These are phyloP conservation scores for Leguminivora glycinivorella DNA, from an alignment of 1,140 invertebrate species.

Conservation along the genomic window DNA sequence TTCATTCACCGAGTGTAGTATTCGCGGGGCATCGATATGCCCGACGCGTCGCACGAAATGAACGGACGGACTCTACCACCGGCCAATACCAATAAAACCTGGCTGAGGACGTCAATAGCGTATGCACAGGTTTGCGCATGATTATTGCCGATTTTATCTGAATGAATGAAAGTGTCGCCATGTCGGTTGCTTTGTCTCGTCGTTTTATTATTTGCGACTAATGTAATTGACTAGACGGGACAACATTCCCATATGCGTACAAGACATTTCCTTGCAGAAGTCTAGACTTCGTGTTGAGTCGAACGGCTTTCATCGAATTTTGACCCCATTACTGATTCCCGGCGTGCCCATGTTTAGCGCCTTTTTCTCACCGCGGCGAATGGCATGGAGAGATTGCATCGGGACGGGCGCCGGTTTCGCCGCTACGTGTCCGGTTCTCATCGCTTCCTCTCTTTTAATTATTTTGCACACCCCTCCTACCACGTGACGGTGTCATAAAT, in stretches of 20 bases:
- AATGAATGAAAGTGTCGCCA: slow-evolving; percentile 55
- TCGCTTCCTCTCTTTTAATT: slow-evolving; percentile 66
- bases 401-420: slow-evolving; percentile 63
- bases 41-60: slow-evolving; percentile 73
- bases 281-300: neutral
- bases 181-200: slow-evolving; percentile 20
- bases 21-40: slow-evolving; percentile 69
- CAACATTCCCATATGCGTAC: neutral
- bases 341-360: slow-evolving; percentile 55
- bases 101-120: slow-evolving; percentile 53
- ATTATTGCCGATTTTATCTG: slow-evolving; percentile 59
- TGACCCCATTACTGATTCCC: slow-evolving; percentile 59
- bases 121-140: slow-evolving; percentile 54
- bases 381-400: slow-evolving; percentile 66
- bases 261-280: neutral
- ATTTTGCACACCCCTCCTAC: slow-evolving; percentile 35
- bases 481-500: neutral
- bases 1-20: slow-evolving; percentile 70
- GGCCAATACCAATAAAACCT: slow-evolving; percentile 70
- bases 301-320: slow-evolving; percentile 44
- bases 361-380: slow-evolving; percentile 60
- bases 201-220: neutral
- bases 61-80: slow-evolving; percentile 68
- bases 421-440: slow-evolving; percentile 58
- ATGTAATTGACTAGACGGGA: neutral